Conservation (phyloP, 2,113 vertebrate species). For the Genyomyrus donnyi region DNA sequence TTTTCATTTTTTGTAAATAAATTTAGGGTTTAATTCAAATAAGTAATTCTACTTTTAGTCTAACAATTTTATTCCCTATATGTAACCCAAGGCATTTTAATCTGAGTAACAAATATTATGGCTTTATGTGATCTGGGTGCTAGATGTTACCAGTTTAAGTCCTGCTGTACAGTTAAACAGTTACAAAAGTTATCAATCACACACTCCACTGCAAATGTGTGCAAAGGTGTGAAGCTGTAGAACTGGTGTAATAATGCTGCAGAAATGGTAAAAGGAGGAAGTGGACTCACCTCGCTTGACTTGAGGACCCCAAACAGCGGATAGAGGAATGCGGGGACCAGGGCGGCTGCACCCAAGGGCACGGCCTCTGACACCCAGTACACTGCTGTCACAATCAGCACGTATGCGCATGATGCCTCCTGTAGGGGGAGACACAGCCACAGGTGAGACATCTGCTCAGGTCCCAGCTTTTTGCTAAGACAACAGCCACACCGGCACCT, state of each 20-base stretch:
- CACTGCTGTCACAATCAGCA: conserved; percentile 83
- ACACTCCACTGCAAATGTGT: background rate
- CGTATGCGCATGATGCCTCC: conserved; percentile 91
- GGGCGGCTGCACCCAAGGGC: conserved; percentile 86
- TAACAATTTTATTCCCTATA: background rate
- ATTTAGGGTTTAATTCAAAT: background rate
- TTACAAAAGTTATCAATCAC: background rate
- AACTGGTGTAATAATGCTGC: background rate
- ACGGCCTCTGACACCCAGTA: conserved; percentile 96
- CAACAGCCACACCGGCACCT: background rate
- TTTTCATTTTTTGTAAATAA: background rate
- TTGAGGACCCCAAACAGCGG: conserved; percentile 93
- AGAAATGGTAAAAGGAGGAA: background rate
- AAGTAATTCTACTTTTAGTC: background rate
- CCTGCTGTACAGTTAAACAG: background rate
- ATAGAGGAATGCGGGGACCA: conserved; percentile 93
- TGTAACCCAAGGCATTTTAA: background rate
- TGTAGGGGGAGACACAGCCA: conserved; percentile 38
- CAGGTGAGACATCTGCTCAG: background rate
- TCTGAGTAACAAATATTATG: background rate
- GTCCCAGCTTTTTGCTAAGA: background rate
- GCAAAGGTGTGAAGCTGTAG: background rate
- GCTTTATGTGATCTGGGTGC: background rate
- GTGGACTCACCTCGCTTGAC: conserved; percentile 83
- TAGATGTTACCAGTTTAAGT: background rate